Evolutionary conservation across 2,113 vertebrate genomes (phyloP).

Genomic region (Cygnus atratus): DNA sequence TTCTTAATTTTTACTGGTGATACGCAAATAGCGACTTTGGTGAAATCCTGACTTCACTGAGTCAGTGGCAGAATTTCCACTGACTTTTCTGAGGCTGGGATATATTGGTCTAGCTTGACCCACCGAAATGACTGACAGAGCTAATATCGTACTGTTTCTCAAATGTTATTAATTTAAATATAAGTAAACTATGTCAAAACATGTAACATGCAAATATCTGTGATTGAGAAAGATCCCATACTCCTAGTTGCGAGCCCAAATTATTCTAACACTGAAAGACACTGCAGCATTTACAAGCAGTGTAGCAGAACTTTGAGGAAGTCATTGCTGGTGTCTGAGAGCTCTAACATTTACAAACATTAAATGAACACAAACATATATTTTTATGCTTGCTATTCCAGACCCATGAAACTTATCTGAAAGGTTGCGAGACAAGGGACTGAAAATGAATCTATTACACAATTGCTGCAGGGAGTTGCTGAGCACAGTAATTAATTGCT

Average conservation of each 20-base stretch:
- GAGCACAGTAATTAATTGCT: constrained; percentile 65
- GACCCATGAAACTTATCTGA: constrained; percentile 39
- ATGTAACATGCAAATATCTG: neutral
- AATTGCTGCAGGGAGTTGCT: constrained; percentile 60
- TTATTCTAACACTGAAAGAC: neutral
- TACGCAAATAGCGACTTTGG: neutral
- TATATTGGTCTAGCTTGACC: neutral
- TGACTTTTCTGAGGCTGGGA: neutral
- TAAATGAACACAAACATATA: constrained; percentile 42
- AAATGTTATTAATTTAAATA: neutral
- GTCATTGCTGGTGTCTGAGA: neutral
- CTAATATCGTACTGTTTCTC: neutral
- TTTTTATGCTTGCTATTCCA: constrained; percentile 48
- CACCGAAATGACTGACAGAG: neutral
- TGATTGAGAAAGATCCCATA: neutral
- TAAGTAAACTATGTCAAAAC: neutral
- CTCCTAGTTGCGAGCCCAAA: neutral
- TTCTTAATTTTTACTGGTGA: neutral
- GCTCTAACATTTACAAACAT: constrained; percentile 36
- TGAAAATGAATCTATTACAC: constrained; percentile 46
- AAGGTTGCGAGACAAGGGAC: constrained; percentile 53
- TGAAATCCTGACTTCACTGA: neutral
- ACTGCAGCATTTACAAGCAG: neutral
- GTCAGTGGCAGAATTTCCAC: neutral
- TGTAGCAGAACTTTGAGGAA: neutral